Base-by-base conservation (phyloP, 2,113 vertebrate genomes). In the Otus sunia region DNA sequence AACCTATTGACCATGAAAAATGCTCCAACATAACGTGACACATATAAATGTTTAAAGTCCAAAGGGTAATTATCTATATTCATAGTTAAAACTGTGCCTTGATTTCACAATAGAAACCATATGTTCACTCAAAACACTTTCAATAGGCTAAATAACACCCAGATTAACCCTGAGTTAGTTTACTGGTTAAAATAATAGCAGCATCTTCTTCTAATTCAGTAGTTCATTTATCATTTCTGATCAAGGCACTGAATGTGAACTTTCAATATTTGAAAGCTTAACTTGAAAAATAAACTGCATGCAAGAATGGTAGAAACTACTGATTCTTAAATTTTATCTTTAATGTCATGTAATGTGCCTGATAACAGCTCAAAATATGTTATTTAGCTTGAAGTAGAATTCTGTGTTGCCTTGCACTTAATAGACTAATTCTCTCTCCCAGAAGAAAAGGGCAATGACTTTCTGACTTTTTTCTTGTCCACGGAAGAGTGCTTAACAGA, bases 1-100 rank as follows among this genome's bases (percentile, higher is more conserved):
- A 98, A 98, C 98, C 97, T 98, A 97, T 97, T 98, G 98, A 98
- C 98, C 98, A 98, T 97, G 97, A 98, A 98, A 98, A 98, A 98
- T 97, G 96, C 96, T 97, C 96, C 97, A 97, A 98, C 97, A 98
- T 97, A 97, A 98, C 22, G n/a, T 97, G 98, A 98, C 98, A 98
- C 97, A 95, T 98, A 98, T 98, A 98, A 98, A 98, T 98, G 98
- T 98, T 98, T 98, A 98, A 98, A 98, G 98, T 98, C 97, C 91
- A 98, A 98, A 98, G 98, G 98, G 97, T 98, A 98, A 98, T 98
- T 98, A 98, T 98, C 98, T 98, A 97, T 98, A 97, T 98, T 98
- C 98, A 96, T 98, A 98, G 97, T 98, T 98, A 98, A 98, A 98
- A 97, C 98, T 98, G 94, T 97, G 97, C 96, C 98, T 98, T 98